These are phyloP conservation scores for Macaca nemestrina DNA, from an alignment of 2,113 vertebrate genomes.

Conservation along the genomic window DNA sequence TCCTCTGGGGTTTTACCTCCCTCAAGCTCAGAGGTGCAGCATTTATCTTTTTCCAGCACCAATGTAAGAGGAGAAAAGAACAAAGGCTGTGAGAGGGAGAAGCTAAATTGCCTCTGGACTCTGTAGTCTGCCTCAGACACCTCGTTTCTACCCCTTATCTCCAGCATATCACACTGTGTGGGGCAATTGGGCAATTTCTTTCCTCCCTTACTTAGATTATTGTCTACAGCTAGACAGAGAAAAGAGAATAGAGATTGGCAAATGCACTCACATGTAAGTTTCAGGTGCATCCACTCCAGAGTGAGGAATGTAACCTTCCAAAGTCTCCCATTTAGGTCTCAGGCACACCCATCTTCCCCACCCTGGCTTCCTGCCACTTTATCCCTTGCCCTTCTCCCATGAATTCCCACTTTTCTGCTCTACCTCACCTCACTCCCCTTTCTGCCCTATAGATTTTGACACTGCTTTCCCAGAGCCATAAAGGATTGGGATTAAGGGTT, in stretches of 20 bases:
- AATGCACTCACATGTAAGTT: background rate
- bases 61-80: background rate
- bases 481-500: background rate
- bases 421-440: background rate
- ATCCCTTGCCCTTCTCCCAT: background rate
- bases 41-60: background rate
- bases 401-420: background rate
- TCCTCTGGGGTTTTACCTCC: background rate
- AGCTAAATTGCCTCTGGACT: background rate
- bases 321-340: background rate
- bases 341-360: background rate
- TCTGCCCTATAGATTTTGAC: background rate
- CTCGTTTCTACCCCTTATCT: background rate
- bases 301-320: background rate
- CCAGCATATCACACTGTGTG: background rate
- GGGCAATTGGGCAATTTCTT: background rate
- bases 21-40: background rate
- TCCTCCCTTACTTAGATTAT: background rate
- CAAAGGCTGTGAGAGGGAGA: background rate
- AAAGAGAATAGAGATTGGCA: background rate
- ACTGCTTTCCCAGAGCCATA: background rate
- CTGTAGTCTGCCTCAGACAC: background rate
- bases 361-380: background rate
- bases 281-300: background rate
- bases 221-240: background rate